Evolutionary conservation across 53 echinoderm and acorn worm genomes (phyloP).

Genomic region (Actinopyga echinites): DNA sequence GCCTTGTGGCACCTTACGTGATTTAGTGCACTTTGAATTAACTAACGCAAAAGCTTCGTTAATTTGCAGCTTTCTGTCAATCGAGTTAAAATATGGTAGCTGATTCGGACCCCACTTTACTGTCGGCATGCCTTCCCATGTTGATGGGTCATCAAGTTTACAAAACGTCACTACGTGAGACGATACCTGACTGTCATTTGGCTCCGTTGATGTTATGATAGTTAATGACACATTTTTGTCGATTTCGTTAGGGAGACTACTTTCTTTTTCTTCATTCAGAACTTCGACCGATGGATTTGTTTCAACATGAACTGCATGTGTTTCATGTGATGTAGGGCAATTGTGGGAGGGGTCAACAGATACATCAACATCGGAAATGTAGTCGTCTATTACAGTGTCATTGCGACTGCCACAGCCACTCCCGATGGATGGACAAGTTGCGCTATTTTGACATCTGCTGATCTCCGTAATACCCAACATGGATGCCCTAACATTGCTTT

Average conservation of each 20-base stretch:
- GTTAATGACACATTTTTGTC: slow-evolving; percentile 4
- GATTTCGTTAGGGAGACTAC: neutral
- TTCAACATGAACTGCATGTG: neutral
- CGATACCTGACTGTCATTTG: neutral
- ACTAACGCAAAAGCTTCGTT: slow-evolving; percentile 11
- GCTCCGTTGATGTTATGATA: neutral
- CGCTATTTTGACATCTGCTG: neutral
- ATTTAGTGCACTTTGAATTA: neutral
- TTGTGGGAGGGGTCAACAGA: too few relatives aligned
- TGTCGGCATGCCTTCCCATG: neutral
- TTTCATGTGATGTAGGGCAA: too few relatives aligned
- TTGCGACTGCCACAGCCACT: too few relatives aligned
- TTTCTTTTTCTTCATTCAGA: neutral
- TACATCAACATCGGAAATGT: too few relatives aligned
- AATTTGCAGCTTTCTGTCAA: slow-evolving; percentile 10
- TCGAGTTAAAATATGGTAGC: neutral
- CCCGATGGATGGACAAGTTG: neutral
- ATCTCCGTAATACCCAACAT: slow-evolving; percentile 18
- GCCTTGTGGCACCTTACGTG: slow-evolving; percentile 5
- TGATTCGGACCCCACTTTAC: slow-evolving; percentile 3
- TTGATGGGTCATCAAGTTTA: neutral
- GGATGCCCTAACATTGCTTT: slow-evolving; percentile 5
- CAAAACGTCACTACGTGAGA: neutral
- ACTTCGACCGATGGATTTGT: neutral
- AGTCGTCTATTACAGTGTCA: too few relatives aligned